phyloP scores from a whole-genome alignment of 1,140 invertebrate genomes.

The Sarcophaga bullata region DNA sequence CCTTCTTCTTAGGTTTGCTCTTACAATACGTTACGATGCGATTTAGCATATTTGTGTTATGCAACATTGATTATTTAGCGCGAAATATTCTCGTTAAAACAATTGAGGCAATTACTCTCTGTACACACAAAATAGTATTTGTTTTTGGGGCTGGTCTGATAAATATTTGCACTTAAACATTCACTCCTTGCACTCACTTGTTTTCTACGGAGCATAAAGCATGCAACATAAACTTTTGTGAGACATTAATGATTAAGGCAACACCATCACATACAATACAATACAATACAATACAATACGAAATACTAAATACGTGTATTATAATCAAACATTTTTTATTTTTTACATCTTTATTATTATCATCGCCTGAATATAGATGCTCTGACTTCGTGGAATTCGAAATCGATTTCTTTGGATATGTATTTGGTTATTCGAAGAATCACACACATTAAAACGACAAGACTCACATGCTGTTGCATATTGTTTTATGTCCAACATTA shows the following conservation, averaged over 20 bases:
- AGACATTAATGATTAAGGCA: not conserved
- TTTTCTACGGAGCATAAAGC: not conserved
- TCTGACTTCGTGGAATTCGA: slow-evolving; percentile 29
- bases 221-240: slow-evolving; percentile 23
- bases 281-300: not conserved
- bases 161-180: not conserved
- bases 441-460: no score
- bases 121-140: no score
- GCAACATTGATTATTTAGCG: slow-evolving; percentile 38
- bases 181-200: not conserved
- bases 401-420: slow-evolving; percentile 1
- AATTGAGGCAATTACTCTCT: slow-evolving; percentile 16
- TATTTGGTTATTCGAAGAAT: not conserved
- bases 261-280: not conserved
- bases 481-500: not conserved
- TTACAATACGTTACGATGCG: not conserved
- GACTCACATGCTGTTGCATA: no score
- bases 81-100: slow-evolving; percentile 38
- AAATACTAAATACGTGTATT: not conserved
- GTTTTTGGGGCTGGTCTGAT: no score
- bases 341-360: slow-evolving; percentile 13
- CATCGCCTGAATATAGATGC: not conserved
- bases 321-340: slow-evolving; percentile 1
- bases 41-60: not conserved
- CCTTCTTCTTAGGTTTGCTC: not conserved